phyloP scores from a whole-genome alignment of 1,140 invertebrate species.

The Manduca sexta region DNA sequence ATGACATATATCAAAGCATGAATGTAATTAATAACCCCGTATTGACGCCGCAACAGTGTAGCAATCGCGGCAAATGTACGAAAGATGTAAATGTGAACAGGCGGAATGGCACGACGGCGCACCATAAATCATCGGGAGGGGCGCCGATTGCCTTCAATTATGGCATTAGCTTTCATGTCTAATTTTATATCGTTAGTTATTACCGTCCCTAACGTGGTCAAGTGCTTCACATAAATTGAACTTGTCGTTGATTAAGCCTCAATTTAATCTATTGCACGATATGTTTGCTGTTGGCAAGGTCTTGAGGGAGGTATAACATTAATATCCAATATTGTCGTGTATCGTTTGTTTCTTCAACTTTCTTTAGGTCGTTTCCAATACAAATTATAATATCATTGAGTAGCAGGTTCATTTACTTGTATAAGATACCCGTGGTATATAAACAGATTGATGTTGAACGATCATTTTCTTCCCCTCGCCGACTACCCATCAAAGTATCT shows the following conservation, averaged over 20 bases:
- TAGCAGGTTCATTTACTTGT: too few species aligned
- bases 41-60: conserved; percentile 31
- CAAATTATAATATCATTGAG: too few species aligned
- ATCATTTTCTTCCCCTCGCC: not conserved
- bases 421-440: not conserved
- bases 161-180: conserved; percentile 65
- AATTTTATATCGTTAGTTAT: conserved; percentile 51
- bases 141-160: conserved; percentile 66
- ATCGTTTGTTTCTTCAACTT: too few species aligned
- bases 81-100: conserved; percentile 52
- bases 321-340: too few species aligned
- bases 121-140: conserved; percentile 61
- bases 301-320: too few species aligned
- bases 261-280: too few species aligned
- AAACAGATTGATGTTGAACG: not conserved
- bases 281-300: too few species aligned
- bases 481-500: conserved; percentile 1
- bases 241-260: not conserved
- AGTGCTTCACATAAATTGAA: conserved; percentile 10
- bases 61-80: conserved; percentile 39
- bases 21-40: conserved; percentile 22
- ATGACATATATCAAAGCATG: conserved; percentile 3
- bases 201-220: conserved; percentile 27
- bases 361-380: too few species aligned
- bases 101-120: conserved; percentile 15